Percentiles rank a stretch among this genome's conserved stretches.
These are phyloP conservation scores for Falcunculus frontatus DNA, from an alignment of 2,113 vertebrate genomes.

Conservation along the genomic window DNA sequence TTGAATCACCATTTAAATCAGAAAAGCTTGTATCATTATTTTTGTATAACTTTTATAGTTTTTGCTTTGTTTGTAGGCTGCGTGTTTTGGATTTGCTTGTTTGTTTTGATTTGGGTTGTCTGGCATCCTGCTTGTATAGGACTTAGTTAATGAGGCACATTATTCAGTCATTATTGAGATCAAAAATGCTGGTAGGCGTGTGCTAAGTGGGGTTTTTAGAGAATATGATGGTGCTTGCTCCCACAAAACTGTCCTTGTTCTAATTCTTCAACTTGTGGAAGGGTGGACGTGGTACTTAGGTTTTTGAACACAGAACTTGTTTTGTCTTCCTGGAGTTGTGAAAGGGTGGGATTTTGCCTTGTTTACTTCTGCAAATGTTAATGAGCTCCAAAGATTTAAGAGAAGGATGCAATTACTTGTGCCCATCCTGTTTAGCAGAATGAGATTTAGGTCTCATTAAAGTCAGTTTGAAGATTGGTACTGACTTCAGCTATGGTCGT, in stretches of 20 bases:
- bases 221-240: background rate
- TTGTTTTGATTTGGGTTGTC: background rate
- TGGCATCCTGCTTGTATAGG: background rate
- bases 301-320: background rate
- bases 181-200: background rate
- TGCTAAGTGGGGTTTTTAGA: background rate
- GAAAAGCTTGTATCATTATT: background rate
- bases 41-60: background rate
- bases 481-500: background rate
- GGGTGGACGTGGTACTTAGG: fast-evolving
- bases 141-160: background rate
- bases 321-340: background rate
- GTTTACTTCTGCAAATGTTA: constrained; percentile 19
- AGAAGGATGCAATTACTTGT: constrained; percentile 4
- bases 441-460: constrained; percentile 17
- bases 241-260: background rate
- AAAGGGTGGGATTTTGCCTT: background rate
- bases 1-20: background rate
- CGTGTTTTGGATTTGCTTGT: background rate
- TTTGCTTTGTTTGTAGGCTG: background rate
- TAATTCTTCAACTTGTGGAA: background rate
- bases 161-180: background rate
- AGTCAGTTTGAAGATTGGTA: background rate
- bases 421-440: constrained; percentile 1
- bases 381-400: constrained; percentile 12